These are phyloP conservation scores for Tyrannus savana DNA, from an alignment of 2,113 vertebrate genomes.

Conservation along the genomic window DNA sequence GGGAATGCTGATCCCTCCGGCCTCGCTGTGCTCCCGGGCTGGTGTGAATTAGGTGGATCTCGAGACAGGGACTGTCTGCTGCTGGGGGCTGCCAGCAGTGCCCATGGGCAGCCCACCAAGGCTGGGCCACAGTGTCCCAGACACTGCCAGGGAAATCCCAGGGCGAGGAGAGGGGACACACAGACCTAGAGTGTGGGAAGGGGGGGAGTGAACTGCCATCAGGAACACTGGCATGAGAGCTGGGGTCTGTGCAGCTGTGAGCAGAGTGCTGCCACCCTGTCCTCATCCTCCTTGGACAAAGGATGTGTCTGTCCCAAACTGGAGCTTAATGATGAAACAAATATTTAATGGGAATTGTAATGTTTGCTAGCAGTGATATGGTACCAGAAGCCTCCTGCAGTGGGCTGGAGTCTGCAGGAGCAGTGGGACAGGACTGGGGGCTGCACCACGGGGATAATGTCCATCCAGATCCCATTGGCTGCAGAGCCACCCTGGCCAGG, in stretches of 20 bases:
- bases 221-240: not conserved
- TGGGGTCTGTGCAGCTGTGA: not conserved
- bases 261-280: fast-evolving
- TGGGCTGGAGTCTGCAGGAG: not conserved
- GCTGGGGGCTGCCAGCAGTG: not conserved
- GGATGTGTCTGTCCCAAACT: fast-evolving
- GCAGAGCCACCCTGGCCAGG: fast-evolving
- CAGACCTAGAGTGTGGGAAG: not conserved
- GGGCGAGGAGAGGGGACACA: not conserved
- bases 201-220: not conserved
- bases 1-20: not conserved
- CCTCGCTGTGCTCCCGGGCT: not conserved
- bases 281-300: not conserved
- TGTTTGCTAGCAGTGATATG: not conserved
- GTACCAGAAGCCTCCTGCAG: not conserved
- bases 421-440: fast-evolving
- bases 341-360: not conserved
- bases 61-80: not conserved
- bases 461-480: not conserved
- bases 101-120: slow-evolving; percentile 29
- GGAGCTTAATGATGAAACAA: not conserved
- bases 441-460: too few relatives aligned
- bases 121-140: not conserved
- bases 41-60: not conserved
- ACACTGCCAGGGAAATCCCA: not conserved